Conservation (phyloP, 1,140 invertebrate species). For the Radopholus similis region DNA sequence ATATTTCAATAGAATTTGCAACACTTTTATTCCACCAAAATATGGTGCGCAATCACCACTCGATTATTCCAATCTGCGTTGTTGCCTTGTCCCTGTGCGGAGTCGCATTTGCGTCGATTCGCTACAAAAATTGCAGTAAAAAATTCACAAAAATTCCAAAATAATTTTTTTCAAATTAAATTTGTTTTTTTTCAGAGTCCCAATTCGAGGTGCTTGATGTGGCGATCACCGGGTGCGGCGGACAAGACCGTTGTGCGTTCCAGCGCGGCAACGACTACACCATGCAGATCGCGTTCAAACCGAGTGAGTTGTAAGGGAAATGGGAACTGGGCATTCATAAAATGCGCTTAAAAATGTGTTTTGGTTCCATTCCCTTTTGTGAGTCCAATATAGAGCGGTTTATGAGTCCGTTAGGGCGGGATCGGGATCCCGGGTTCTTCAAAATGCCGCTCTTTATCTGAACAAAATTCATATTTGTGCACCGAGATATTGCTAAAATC, state of each 20-base stretch:
- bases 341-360: too few species aligned
- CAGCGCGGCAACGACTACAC: not conserved
- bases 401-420: not conserved
- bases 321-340: too few species aligned
- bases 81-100: too few species aligned
- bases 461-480: not conserved
- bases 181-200: not conserved
- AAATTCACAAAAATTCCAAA: not conserved
- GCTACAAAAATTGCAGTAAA: conserved; percentile 38
- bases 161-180: conserved; percentile 3
- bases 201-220: conserved; percentile 11
- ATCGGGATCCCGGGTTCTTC: not conserved
- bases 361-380: not conserved
- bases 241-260: not conserved
- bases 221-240: conserved; percentile 1
- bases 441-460: not conserved
- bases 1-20: too few species aligned
- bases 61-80: too few species aligned
- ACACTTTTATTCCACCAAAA: too few species aligned
- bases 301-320: too few species aligned
- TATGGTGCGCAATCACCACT: too few species aligned
- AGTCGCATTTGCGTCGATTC: too few species aligned
- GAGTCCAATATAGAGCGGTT: not conserved
- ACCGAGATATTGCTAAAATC: not conserved
- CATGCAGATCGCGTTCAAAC: conserved; percentile 12